These are phyloP conservation scores for Zaprionus kolodkinae DNA, from an alignment of 1,140 invertebrate genomes.

Conservation along the genomic window DNA sequence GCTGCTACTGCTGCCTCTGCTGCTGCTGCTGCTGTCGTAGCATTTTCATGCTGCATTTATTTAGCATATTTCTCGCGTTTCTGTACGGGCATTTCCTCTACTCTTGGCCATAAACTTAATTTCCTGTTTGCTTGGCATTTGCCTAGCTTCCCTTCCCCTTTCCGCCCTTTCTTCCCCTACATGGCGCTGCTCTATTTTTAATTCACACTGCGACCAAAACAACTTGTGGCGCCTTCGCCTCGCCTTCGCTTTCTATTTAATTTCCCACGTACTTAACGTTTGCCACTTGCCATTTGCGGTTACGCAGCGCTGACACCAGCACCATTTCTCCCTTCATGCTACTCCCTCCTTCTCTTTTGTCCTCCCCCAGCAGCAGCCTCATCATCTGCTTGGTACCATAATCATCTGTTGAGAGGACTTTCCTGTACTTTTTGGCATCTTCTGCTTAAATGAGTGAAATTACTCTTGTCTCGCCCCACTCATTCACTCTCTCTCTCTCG, in stretches of 20 bases:
- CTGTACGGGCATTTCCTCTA: constrained; percentile 53
- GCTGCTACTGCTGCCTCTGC: constrained; percentile 28
- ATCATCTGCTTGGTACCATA: neutral
- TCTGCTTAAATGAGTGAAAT: constrained; percentile 59
- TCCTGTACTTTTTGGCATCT: constrained; percentile 4
- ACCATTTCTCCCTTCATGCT: constrained; percentile 32
- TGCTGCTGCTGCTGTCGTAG: constrained; percentile 31
- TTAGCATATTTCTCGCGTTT: constrained; percentile 75
- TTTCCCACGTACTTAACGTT: constrained; percentile 69
- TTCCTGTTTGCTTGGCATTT: constrained; percentile 51
- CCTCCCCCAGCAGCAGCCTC: constrained; percentile 47
- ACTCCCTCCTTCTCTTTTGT: neutral
- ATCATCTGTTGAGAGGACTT: constrained; percentile 14
- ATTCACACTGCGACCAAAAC: neutral
- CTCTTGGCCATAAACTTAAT: constrained; percentile 73
- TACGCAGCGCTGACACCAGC: constrained; percentile 25
- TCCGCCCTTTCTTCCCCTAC: neutral
- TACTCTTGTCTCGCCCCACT: constrained; percentile 38
- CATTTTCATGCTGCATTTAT: constrained; percentile 61
- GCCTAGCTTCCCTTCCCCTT: neutral
- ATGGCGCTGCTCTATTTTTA: constrained; percentile 56
- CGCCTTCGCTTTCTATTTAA: constrained; percentile 73
- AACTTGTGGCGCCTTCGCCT: constrained; percentile 62
- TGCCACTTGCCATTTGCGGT: constrained; percentile 51
- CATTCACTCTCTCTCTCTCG: neutral